Evolutionary conservation across 1,140 invertebrate species (phyloP).

Genomic region (Eueides isabella): DNA sequence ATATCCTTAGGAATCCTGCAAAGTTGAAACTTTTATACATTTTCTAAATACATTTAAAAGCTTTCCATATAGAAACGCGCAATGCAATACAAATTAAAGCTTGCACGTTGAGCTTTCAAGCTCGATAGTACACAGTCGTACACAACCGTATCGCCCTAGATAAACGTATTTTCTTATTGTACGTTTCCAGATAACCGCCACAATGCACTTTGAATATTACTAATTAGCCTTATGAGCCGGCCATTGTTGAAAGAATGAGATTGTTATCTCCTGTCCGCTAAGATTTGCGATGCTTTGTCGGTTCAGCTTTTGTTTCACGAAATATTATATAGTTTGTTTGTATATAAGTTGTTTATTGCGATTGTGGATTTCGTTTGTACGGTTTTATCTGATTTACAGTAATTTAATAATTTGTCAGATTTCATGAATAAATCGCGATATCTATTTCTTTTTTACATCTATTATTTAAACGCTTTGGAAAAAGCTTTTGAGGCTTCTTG

Average conservation of each 20-base stretch:
- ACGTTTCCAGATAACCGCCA: conserved; percentile 67
- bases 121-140: neutral
- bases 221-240: conserved; percentile 80
- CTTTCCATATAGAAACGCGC: neutral
- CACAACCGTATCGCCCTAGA: conserved; percentile 77
- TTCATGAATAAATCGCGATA: neutral
- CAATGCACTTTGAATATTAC: conserved; percentile 80
- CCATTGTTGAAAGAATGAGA: conserved; percentile 80
- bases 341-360: neutral
- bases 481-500: too few relatives aligned
- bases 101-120: neutral
- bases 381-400: neutral
- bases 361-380: neutral
- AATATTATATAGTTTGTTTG: conserved; percentile 60
- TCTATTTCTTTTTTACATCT: neutral
- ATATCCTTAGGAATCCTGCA: too few relatives aligned
- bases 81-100: conserved; percentile 5
- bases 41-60: too few relatives aligned
- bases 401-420: neutral
- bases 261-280: conserved; percentile 78
- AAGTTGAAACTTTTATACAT: too few relatives aligned
- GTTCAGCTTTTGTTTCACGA: conserved; percentile 73
- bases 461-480: too few relatives aligned
- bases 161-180: conserved; percentile 77
- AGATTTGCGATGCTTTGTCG: conserved; percentile 80